Conservation (phyloP, 1,140 invertebrate species). For the Megalopta genalis region DNA sequence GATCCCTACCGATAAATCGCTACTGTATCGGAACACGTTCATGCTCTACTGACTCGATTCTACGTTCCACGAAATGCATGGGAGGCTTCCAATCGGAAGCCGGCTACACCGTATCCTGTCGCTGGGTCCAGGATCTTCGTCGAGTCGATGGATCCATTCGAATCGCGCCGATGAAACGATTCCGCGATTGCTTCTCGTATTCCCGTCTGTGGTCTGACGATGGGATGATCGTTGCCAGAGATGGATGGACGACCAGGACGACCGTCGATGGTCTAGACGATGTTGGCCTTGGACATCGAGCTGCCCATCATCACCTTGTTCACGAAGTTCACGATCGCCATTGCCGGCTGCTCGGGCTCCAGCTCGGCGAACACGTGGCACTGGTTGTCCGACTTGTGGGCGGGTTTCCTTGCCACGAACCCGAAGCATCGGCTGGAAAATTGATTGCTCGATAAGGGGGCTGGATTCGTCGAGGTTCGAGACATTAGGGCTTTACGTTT, state of each 20-base stretch:
- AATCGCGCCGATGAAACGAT: conserved; percentile 1
- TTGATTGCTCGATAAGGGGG: neutral
- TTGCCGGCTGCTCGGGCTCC: conserved; percentile 96
- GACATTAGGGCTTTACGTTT: too few species aligned
- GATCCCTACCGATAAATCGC: conserved; percentile 37
- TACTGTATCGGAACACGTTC: conserved; percentile 44
- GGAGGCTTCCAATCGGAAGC: conserved; percentile 37
- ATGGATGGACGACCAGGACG: neutral
- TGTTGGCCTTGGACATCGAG: conserved; percentile 80
- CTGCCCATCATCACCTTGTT: conserved; percentile 91
- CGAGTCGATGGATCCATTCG: neutral
- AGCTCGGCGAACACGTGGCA: conserved; percentile 98
- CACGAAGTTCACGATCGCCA: conserved; percentile 97
- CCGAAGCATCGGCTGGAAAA: conserved; percentile 91
- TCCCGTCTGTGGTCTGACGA: too few species aligned
- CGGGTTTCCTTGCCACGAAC: conserved; percentile 94
- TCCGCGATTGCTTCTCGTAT: neutral
- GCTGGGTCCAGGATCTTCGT: neutral
- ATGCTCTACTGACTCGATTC: conserved; percentile 50
- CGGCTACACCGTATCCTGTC: neutral
- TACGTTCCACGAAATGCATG: conserved; percentile 53
- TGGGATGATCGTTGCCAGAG: neutral
- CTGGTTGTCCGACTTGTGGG: conserved; percentile 92
- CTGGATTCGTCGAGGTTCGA: too few species aligned
- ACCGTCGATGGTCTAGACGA: conserved; percentile 74